These are phyloP conservation scores for Gonocerus acuteangulatus DNA, from an alignment of 2,888 invertebrate genomes.

Conservation along the genomic window DNA sequence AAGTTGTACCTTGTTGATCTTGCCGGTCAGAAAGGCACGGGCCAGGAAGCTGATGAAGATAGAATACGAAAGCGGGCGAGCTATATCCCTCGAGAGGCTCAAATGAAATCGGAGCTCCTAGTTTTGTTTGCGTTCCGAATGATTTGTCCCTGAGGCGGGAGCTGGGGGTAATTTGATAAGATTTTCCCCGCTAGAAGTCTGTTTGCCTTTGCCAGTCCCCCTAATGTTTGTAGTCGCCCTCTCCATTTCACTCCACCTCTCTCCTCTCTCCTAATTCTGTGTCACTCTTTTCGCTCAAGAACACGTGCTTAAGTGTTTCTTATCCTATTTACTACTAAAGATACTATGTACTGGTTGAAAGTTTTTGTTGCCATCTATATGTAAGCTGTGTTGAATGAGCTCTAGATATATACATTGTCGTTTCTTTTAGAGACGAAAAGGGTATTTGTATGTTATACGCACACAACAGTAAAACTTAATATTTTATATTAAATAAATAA, in stretches of 20 bases:
- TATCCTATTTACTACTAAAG: too few relatives aligned
- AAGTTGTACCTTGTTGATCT: not conserved
- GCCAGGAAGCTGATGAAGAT: not conserved
- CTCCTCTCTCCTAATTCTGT: not conserved
- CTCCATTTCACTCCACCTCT: conserved; percentile 19
- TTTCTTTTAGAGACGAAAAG: too few relatives aligned
- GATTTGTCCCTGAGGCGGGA: conserved; percentile 17
- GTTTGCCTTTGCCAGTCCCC: not conserved
- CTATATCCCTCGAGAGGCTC: not conserved
- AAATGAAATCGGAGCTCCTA: conserved; percentile 17
- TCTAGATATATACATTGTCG: too few relatives aligned
- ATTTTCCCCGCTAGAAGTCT: conserved; percentile 7
- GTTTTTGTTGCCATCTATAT: too few relatives aligned
- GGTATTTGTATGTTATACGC: too few relatives aligned
- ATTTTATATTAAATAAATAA: too few relatives aligned
- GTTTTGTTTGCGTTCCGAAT: conserved; percentile 25
- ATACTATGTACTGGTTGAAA: too few relatives aligned
- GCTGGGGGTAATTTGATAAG: conserved; percentile 19
- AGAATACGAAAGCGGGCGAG: not conserved
- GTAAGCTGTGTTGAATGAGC: too few relatives aligned
- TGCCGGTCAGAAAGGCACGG: not conserved
- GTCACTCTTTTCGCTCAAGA: not conserved
- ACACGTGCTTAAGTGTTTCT: too few relatives aligned
- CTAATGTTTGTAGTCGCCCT: conserved; percentile 4
- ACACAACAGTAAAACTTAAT: too few relatives aligned